Evolutionary conservation across 2,113 vertebrate species (phyloP).

Genomic region (Myotis yumanensis): DNA sequence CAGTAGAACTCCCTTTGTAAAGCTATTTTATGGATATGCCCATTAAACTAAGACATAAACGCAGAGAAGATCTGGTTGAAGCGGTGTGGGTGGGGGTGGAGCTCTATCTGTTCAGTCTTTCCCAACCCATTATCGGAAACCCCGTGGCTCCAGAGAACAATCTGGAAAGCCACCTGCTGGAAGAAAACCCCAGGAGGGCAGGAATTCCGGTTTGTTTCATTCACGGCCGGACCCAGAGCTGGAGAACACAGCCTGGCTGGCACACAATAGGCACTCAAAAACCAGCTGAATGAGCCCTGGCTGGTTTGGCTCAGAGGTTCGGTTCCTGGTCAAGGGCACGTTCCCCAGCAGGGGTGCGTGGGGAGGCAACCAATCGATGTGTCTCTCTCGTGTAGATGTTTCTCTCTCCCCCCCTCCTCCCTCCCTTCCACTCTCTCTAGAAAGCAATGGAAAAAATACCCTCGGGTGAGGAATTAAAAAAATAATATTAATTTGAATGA

Average conservation of each 20-base stretch:
- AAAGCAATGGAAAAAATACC: too few species aligned
- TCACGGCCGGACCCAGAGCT: not conserved
- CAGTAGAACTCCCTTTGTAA: not conserved
- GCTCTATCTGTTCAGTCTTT: not conserved
- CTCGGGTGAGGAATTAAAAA: too few species aligned
- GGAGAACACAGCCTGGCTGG: not conserved
- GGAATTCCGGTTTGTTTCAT: not conserved
- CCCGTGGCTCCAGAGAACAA: not conserved
- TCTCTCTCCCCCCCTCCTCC: too few species aligned
- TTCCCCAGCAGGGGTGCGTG: too few species aligned
- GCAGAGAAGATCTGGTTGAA: not conserved
- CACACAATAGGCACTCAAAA: not conserved
- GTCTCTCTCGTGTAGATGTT: too few species aligned
- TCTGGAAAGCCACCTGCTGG: not conserved
- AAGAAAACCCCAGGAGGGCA: not conserved
- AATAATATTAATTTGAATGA: not conserved
- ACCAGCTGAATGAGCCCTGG: not conserved
- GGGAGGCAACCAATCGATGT: too few species aligned
- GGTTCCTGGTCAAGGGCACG: too few species aligned
- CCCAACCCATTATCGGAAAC: not conserved
- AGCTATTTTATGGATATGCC: not conserved
- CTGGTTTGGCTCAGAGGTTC: too few species aligned
- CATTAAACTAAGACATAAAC: not conserved
- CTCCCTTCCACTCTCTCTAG: too few species aligned
- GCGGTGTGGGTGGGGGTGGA: rapidly evolving